Evolutionary conservation across 2,888 invertebrate species (phyloP).

Genomic region (Cremastobaeus sp.): DNA sequence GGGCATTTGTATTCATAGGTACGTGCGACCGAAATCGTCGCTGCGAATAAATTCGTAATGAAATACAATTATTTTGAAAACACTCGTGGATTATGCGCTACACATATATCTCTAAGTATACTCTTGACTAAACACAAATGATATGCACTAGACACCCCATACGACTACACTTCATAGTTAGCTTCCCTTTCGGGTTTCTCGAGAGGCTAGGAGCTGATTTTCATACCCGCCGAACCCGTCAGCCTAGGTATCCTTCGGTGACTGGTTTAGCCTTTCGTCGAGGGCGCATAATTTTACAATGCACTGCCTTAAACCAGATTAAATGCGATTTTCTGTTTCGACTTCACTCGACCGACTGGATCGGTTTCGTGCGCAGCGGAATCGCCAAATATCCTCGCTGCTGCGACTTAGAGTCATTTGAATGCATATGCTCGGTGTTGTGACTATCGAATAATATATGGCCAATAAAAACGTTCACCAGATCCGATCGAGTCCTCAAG

Average conservation of each 20-base stretch:
- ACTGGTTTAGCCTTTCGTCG: slow-evolving; percentile 56
- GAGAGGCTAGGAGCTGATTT: slow-evolving; percentile 70
- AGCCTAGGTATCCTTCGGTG: slow-evolving; percentile 49
- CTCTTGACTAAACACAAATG: slow-evolving; percentile 57
- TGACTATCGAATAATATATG: slow-evolving; percentile 58
- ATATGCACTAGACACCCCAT: slow-evolving; percentile 66
- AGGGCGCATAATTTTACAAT: slow-evolving; percentile 51
- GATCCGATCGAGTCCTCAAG: too few relatives aligned
- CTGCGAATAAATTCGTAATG: slow-evolving; percentile 55
- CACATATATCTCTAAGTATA: slow-evolving; percentile 50
- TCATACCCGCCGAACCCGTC: slow-evolving; percentile 72
- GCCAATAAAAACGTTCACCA: too few relatives aligned
- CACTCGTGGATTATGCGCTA: slow-evolving; percentile 51
- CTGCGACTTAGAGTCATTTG: slow-evolving; percentile 51
- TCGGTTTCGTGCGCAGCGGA: slow-evolving; percentile 40
- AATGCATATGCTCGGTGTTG: slow-evolving; percentile 52
- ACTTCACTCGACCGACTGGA: slow-evolving; percentile 61
- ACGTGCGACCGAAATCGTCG: slow-evolving; percentile 42
- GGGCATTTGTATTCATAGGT: slow-evolving; percentile 50
- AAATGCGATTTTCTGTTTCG: slow-evolving; percentile 64
- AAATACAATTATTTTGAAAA: slow-evolving; percentile 58
- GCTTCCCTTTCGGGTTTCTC: slow-evolving; percentile 61
- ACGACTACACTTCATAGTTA: slow-evolving; percentile 65
- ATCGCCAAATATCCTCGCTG: slow-evolving; percentile 55
- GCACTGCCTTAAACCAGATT: slow-evolving; percentile 61